Conservation (phyloP, 2,888 invertebrate genomes). For the Hydriomena furcata region DNA sequence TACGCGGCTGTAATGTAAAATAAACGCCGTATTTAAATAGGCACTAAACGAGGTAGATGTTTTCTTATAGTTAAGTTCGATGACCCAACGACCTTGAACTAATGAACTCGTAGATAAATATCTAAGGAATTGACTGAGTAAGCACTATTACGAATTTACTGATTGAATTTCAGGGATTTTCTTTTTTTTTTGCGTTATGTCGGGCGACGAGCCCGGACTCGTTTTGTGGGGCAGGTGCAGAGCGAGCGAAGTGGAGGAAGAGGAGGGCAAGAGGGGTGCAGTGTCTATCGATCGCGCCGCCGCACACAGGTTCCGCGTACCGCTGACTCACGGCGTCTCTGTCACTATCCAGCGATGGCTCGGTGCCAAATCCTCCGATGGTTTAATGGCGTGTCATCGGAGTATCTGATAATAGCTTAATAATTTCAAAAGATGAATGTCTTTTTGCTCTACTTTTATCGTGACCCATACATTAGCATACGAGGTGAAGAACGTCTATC, state of each 20-base stretch:
- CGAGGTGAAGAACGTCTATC: slow-evolving; percentile 13
- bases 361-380: slow-evolving; percentile 67
- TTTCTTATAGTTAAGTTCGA: slow-evolving; percentile 46
- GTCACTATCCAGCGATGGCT: slow-evolving; percentile 65
- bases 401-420: slow-evolving; percentile 56
- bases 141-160: slow-evolving; percentile 47
- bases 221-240: slow-evolving; percentile 59
- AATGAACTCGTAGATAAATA: slow-evolving; percentile 41
- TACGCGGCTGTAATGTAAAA: slow-evolving; percentile 59
- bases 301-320: slow-evolving; percentile 65
- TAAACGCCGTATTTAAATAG: slow-evolving; percentile 44
- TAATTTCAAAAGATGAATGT: slow-evolving; percentile 44
- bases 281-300: slow-evolving; percentile 78
- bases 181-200: slow-evolving; percentile 41
- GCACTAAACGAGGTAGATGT: slow-evolving; percentile 51
- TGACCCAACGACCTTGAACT: slow-evolving; percentile 68
- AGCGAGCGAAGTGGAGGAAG: slow-evolving; percentile 44
- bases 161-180: slow-evolving; percentile 44
- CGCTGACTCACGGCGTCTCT: slow-evolving; percentile 71
- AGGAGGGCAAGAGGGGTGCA: slow-evolving; percentile 56
- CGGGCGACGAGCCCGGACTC: slow-evolving; percentile 49
- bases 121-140: slow-evolving; percentile 38
- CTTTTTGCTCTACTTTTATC: slow-evolving; percentile 17
- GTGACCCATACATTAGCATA: slow-evolving; percentile 14
- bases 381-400: slow-evolving; percentile 61